Evolutionary conservation across 2,888 invertebrate genomes (phyloP), one percentile per base, ranked within the genome.

Genomic region (Epistrophella euchroma): DNA sequence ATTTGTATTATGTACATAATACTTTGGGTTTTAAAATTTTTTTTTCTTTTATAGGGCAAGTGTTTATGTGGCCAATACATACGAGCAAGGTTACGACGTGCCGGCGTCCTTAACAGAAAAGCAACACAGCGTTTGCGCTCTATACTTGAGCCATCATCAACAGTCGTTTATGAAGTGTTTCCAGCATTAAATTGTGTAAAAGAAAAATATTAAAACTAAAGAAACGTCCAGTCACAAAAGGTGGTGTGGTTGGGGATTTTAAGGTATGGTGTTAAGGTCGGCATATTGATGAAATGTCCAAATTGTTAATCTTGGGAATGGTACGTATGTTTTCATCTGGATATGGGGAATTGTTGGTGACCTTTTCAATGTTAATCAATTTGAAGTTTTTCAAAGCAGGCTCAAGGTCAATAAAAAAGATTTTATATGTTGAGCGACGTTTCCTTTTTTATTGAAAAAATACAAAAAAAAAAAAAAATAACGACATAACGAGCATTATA

Each of bases 21-120:
- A 9, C 5, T 17, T 45, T 17, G 1, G n/a, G n/a, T 43, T 7
- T 17, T 45, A 45, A 17, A 17, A 2, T 55, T 10, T 4, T 28
- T 15, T 13, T 58, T 58, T 58, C 9, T 22, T 37, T 58, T 2
- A 37, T 87, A 92, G 94, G 96, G 96, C 70, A 95, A 95, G 80
- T 95, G 95, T 28, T 93, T 97, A 5, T 97, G 97, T 90, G 94
- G 95, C 4, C 96, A 96, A 89, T 97, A 96, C 90, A 96, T 97
- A 64, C 94, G 96, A 87, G 95, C 94, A 43, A 94, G 96, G 74
- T 93, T 97, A 88, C 95, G 96, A 88, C 94, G 97, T 66, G 96
- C 96, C 1, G 95, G 96, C 1, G 93, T 96, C 60, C 95, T 96
- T 89, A 95, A 95, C 88, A 95, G 96, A 88, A 97, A 96, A 93